These are phyloP conservation scores for Pteromalus puparum DNA, from an alignment of 1,140 invertebrate species.

Conservation along the genomic window DNA sequence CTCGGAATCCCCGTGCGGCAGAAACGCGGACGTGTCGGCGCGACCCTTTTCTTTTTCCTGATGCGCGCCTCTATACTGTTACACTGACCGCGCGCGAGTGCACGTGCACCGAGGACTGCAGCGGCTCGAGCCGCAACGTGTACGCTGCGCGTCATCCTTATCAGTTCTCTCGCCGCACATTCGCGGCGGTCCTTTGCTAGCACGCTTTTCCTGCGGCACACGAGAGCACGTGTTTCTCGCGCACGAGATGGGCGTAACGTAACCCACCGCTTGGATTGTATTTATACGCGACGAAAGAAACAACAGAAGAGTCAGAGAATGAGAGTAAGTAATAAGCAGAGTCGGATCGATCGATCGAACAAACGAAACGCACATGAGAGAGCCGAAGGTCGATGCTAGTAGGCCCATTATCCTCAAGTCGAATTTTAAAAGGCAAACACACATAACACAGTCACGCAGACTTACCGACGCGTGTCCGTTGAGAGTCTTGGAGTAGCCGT, in stretches of 20 bases:
- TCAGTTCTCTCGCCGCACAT: not conserved
- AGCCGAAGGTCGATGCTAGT: not conserved
- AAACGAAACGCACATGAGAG: not conserved
- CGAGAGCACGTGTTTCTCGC: not conserved
- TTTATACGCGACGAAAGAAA: not conserved
- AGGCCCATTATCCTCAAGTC: too few species aligned
- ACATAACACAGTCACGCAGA: not conserved
- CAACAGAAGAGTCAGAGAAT: slow-evolving; percentile 7
- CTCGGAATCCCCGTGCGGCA: not conserved
- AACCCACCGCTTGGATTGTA: too few species aligned
- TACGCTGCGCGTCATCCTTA: not conserved
- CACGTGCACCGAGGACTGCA: too few species aligned
- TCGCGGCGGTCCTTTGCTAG: too few species aligned
- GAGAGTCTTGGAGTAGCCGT: slow-evolving; percentile 13
- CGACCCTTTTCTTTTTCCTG: not conserved
- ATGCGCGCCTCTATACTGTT: too few species aligned
- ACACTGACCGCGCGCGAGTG: too few species aligned
- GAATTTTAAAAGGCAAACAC: too few species aligned
- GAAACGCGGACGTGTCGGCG: not conserved
- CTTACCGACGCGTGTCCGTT: slow-evolving; percentile 17
- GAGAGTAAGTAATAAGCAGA: not conserved
- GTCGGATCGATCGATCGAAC: not conserved
- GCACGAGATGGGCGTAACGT: not conserved
- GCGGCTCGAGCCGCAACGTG: too few species aligned
- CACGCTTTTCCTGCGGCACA: not conserved